Conservation (phyloP, 2,113 vertebrate species). For the Cyanistes caeruleus region DNA sequence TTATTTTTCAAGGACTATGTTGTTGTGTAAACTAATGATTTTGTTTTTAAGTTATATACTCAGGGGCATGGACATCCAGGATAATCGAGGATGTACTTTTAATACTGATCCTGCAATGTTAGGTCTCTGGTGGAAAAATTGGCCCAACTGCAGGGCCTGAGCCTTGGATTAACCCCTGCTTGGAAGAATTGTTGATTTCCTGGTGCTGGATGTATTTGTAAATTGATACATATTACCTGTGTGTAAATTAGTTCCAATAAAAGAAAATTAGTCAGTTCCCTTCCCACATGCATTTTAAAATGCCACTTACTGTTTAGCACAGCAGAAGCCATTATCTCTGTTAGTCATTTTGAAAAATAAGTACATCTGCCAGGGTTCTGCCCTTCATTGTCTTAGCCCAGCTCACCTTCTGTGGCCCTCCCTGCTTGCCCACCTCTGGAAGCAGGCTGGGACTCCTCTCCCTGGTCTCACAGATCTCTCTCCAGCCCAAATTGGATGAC, state of each 20-base stretch:
- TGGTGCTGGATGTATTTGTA: background rate
- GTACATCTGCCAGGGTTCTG: background rate
- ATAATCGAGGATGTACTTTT: slow-evolving; percentile 25
- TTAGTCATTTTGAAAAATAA: background rate
- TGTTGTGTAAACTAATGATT: slow-evolving; percentile 41
- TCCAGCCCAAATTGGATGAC: background rate
- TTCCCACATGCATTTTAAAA: background rate
- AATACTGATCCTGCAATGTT: background rate
- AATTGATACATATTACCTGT: background rate
- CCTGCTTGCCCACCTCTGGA: background rate
- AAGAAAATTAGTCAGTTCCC: slow-evolving; percentile 14
- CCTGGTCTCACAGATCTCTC: background rate
- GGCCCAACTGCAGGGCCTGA: background rate
- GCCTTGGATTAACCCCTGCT: slow-evolving; percentile 22
- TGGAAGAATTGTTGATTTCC: background rate
- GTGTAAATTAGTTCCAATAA: slow-evolving; percentile 6
- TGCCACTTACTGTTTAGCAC: background rate
- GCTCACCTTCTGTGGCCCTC: background rate
- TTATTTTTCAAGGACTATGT: background rate
- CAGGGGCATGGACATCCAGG: background rate
- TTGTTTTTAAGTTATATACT: slow-evolving; percentile 54
- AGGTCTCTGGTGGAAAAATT: background rate
- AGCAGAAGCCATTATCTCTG: slow-evolving; percentile 1
- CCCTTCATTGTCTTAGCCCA: background rate
- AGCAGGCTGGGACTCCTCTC: background rate